phyloP scores from a whole-genome alignment of 2,797 vertebrate genomes.

The Denticeps clupeoides region DNA sequence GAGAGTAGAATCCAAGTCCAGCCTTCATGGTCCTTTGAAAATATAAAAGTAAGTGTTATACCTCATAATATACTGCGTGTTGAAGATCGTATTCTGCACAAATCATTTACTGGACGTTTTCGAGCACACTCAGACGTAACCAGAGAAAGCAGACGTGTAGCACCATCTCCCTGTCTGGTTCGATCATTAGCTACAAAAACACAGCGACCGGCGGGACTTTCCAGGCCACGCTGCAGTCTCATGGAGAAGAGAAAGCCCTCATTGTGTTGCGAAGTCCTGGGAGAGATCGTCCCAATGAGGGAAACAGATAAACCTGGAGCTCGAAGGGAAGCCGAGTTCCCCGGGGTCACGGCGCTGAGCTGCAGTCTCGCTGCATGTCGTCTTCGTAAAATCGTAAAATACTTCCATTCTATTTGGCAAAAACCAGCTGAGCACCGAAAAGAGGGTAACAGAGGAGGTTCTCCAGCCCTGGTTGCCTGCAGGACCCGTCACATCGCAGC shows the following conservation, averaged over 20 bases:
- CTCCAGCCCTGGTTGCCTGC: too few relatives aligned
- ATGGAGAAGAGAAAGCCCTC: conserved; percentile 19
- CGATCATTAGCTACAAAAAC: conserved; percentile 5
- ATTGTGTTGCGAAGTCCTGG: conserved; percentile 15
- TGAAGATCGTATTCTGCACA: not conserved
- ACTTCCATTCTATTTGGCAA: not conserved
- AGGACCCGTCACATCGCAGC: too few relatives aligned
- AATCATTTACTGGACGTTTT: not conserved
- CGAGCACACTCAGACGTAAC: not conserved
- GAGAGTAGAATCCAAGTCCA: conserved; percentile 60
- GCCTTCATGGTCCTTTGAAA: conserved; percentile 89
- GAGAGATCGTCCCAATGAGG: conserved; percentile 23
- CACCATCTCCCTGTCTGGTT: conserved; percentile 2
- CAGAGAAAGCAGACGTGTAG: not conserved
- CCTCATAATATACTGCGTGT: too few relatives aligned
- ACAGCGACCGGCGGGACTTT: conserved; percentile 1
- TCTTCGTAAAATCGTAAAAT: not conserved
- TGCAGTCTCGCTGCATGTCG: not conserved
- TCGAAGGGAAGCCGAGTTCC: conserved; percentile 24
- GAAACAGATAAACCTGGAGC: conserved; percentile 28
- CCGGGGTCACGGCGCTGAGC: conserved; percentile 4
- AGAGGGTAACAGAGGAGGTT: too few relatives aligned
- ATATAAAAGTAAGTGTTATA: too few relatives aligned
- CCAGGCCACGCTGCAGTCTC: conserved; percentile 8
- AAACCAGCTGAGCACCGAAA: too few relatives aligned